Evolutionary conservation across 2,113 vertebrate genomes (phyloP).

Genomic region (Cavia aperea): DNA sequence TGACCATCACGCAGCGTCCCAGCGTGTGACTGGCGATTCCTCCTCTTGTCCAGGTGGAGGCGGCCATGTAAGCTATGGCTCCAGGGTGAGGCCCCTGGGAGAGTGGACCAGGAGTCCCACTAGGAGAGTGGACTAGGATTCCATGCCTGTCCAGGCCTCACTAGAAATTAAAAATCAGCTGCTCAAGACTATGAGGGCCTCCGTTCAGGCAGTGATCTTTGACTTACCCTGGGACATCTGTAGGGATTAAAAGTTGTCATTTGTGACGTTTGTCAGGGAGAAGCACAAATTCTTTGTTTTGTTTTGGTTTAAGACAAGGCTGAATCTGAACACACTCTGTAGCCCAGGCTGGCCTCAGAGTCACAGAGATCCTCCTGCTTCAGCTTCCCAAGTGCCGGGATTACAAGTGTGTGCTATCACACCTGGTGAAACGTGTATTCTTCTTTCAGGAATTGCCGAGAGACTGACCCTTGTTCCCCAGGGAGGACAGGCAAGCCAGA

Average conservation of each 20-base stretch:
- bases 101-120: rapidly evolving
- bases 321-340: neutral
- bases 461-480: neutral
- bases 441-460: neutral
- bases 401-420: neutral
- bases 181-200: neutral
- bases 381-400: neutral
- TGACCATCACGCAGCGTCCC: neutral
- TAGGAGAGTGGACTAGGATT: too few species aligned
- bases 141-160: neutral
- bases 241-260: neutral
- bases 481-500: neutral
- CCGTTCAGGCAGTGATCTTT: neutral
- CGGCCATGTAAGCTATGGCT: rapidly evolving
- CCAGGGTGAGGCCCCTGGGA: neutral
- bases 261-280: neutral
- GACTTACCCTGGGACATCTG: neutral
- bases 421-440: neutral
- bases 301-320: neutral
- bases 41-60: rapidly evolving
- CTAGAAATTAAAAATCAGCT: neutral
- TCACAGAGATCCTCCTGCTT: neutral
- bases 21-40: neutral
- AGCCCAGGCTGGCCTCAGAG: neutral
- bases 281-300: neutral